These are phyloP conservation scores for Philaenus spumarius DNA, from an alignment of 1,140 invertebrate genomes.

Conservation along the genomic window DNA sequence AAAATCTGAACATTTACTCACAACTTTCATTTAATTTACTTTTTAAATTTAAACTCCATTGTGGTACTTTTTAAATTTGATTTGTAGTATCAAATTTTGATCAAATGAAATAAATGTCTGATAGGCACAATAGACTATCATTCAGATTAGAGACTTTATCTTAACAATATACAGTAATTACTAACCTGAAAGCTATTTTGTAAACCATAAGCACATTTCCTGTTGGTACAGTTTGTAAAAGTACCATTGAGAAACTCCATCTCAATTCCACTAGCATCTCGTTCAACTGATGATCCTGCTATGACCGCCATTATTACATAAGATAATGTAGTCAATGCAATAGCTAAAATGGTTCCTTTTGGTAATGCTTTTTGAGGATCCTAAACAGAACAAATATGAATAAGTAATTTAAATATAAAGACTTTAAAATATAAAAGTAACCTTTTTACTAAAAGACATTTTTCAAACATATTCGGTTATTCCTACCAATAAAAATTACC, in stretches of 20 bases:
- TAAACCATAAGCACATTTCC: conserved; percentile 61
- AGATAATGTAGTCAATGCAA: conserved; percentile 72
- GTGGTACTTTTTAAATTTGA: too few relatives aligned
- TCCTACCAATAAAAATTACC: neutral
- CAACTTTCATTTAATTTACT: too few relatives aligned
- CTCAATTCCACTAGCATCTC: conserved; percentile 68
- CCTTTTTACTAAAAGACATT: neutral
- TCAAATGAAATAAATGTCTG: too few relatives aligned
- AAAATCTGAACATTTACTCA: too few relatives aligned
- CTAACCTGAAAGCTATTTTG: conserved; percentile 74
- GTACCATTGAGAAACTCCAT: conserved; percentile 46
- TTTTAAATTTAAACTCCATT: too few relatives aligned
- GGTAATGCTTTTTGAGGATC: conserved; percentile 87
- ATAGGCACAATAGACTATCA: too few relatives aligned
- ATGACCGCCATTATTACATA: conserved; percentile 78
- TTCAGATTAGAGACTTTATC: too few relatives aligned
- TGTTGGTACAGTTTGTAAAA: conserved; percentile 43
- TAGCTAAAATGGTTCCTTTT: conserved; percentile 83
- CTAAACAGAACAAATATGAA: conserved; percentile 43
- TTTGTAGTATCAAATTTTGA: too few relatives aligned
- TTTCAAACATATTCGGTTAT: neutral
- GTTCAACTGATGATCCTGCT: conserved; percentile 60
- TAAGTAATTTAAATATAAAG: conserved; percentile 6
- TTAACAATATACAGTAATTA: neutral
- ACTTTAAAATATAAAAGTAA: neutral